Base-by-base conservation (phyloP, 1,140 invertebrate genomes). In the Tetramorium parvispinum region DNA sequence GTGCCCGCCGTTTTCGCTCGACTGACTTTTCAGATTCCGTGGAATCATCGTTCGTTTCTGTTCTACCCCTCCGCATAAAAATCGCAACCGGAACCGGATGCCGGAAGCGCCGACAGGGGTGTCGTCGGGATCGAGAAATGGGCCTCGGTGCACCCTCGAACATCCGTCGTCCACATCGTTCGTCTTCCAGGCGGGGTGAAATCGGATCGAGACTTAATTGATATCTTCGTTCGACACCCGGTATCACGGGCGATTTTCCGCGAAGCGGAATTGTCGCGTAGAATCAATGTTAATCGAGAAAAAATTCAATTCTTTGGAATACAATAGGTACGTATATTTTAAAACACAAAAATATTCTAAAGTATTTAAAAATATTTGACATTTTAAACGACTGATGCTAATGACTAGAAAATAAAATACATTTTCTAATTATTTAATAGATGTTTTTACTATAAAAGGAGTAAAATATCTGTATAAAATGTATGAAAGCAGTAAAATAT, bases 11-110 rank as follows among this genome's bases (percentile, higher is more conserved):
- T 94, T 92, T 89, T 88, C 91, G 93, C 87, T 91, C 88, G 89
- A 92, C 90, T 93, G 88, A 93, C 85, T 93, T 94, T 93, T 94
- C 93, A 94, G 93, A 93, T 94, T 94, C 92, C 90, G 89, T 92
- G 88, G 92, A 94, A 94, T 93, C 93, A 93, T 94, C 87, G 77
- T 55, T 66, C 79, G 59, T 49, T n/a, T n/a, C 37, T 43, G 46
- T 32, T 71, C 61, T 68, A 61, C 79, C 89, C 85, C 51, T 65
- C 49, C 40, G 81, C 68, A 93, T 92, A 93, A 94, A 93, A 94
- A 94, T 93, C 87, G 85, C 88, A 87, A 76, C 83, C 93, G 93
- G 93, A 93, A 94, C 83, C 92, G 90, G 92, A 93, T 93, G 83
- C 91, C 91, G 93, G 93, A 94, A 91, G 85, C 89, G 83, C 32